Evolutionary conservation across 2,797 vertebrate genomes (phyloP).

Genomic region (Sciurus vulgaris): DNA sequence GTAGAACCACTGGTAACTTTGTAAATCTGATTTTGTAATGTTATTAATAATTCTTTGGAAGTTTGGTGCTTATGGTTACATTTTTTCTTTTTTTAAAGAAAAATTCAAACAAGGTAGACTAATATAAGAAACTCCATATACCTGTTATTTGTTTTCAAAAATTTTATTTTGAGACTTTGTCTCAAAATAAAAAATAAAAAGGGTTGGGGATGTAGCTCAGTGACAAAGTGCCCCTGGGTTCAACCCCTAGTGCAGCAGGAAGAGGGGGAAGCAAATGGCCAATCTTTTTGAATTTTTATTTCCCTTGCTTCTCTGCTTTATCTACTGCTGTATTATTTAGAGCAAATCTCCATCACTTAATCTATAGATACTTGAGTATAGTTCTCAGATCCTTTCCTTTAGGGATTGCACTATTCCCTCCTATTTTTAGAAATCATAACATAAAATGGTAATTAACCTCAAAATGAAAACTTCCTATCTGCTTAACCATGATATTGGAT

Average conservation of each 20-base stretch:
- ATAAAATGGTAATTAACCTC: background rate
- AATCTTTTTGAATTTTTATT: background rate
- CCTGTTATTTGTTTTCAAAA: too few species aligned
- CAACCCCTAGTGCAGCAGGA: too few species aligned
- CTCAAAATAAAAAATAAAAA: too few species aligned
- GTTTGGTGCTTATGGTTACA: background rate
- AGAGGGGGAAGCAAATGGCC: background rate
- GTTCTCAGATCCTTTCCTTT: background rate
- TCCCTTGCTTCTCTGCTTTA: background rate
- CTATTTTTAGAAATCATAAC: background rate
- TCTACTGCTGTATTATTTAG: background rate
- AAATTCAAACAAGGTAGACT: too few species aligned
- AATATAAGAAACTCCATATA: too few species aligned
- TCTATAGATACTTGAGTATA: background rate
- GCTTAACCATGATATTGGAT: background rate
- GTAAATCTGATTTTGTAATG: constrained; percentile 41
- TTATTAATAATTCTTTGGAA: constrained; percentile 25
- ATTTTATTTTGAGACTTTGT: too few species aligned
- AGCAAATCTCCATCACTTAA: background rate
- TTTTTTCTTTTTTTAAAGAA: too few species aligned
- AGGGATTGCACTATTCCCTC: background rate
- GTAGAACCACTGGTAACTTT: constrained; percentile 13
- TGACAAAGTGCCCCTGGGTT: too few species aligned
- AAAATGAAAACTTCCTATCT: background rate
- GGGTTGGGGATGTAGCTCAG: too few species aligned